Conservation (phyloP, 2,888 invertebrate genomes). For the Sisyra terminalis region DNA sequence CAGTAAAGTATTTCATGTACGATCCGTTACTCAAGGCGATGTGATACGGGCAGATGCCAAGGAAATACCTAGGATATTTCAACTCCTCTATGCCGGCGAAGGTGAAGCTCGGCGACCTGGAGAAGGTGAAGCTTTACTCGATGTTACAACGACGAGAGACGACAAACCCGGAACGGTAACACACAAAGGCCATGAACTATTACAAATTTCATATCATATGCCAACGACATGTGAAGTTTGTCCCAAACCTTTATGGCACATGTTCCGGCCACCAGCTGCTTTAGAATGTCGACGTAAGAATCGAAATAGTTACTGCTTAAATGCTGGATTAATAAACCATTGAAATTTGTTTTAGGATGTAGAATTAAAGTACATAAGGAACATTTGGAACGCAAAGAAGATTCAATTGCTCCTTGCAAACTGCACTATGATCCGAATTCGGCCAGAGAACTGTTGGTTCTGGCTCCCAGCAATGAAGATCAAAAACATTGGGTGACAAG, state of each 20-base stretch:
- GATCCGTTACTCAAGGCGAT: conserved; percentile 97
- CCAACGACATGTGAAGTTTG: conserved; percentile 97
- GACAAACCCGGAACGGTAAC: conserved; percentile 47
- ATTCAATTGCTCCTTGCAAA: conserved; percentile 87
- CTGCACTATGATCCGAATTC: conserved; percentile 86
- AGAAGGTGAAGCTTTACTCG: conserved; percentile 40
- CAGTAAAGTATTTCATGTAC: conserved; percentile 97
- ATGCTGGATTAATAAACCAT: no score
- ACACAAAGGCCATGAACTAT: conserved; percentile 90
- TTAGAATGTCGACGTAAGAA: conserved; percentile 85
- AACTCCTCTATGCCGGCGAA: conserved; percentile 92
- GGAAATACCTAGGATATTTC: conserved; percentile 97
- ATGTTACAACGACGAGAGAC: conserved; percentile 34
- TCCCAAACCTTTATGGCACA: conserved; percentile 91
- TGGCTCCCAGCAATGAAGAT: conserved; percentile 71
- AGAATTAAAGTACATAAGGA: conserved; percentile 96
- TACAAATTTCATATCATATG: conserved; percentile 94
- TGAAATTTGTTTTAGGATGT: no score
- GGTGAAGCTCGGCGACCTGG: conserved; percentile 77
- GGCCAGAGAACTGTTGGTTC: conserved; percentile 83
- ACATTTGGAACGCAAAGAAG: conserved; percentile 74
- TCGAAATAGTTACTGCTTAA: neutral
- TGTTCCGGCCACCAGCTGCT: conserved; percentile 95
- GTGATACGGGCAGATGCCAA: conserved; percentile 97
- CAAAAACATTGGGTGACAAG: conserved; percentile 89